phyloP scores from a whole-genome alignment of 2,797 vertebrate genomes.

The Malurus splendens region DNA sequence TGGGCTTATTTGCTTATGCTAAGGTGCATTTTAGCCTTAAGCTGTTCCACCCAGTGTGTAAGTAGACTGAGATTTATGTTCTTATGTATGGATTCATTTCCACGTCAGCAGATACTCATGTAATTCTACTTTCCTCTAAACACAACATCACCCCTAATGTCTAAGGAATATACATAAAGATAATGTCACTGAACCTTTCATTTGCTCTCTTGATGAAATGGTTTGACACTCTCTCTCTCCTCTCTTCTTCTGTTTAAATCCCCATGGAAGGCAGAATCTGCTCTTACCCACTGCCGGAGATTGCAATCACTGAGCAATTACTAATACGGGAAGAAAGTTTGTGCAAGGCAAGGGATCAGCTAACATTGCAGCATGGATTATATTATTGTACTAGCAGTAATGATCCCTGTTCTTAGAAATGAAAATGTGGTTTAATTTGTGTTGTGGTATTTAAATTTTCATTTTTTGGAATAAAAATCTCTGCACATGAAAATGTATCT shows the following conservation, averaged over 20 bases:
- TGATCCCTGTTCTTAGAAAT: slow-evolving; percentile 47
- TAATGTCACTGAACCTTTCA: slow-evolving; percentile 47
- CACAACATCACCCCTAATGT: slow-evolving; percentile 17
- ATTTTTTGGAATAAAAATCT: slow-evolving; percentile 67
- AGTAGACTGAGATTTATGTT: neutral
- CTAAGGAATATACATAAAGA: slow-evolving; percentile 13
- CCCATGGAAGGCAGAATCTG: slow-evolving; percentile 5
- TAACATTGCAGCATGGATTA: neutral
- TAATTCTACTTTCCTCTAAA: slow-evolving; percentile 32
- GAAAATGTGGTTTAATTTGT: slow-evolving; percentile 67
- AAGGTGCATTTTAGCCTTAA: neutral
- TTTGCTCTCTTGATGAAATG: slow-evolving; percentile 50
- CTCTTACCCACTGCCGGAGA: neutral
- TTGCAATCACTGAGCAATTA: slow-evolving; percentile 33
- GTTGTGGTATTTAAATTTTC: slow-evolving; percentile 61
- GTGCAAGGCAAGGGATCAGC: slow-evolving; percentile 4
- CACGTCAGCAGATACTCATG: neutral
- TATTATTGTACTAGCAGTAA: slow-evolving; percentile 24
- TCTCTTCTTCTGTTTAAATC: neutral
- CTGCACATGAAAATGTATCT: slow-evolving; percentile 58
- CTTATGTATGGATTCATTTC: slow-evolving; percentile 39
- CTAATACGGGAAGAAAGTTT: slow-evolving; percentile 49
- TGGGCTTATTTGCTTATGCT: neutral
- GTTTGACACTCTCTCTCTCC: neutral
- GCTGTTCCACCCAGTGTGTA: neutral